A percentile compares a stretch with the other conserved stretches of the same genome.
Evolutionary conservation across 1,140 invertebrate genomes (phyloP).

Genomic region (Drosophila athabasca): DNA sequence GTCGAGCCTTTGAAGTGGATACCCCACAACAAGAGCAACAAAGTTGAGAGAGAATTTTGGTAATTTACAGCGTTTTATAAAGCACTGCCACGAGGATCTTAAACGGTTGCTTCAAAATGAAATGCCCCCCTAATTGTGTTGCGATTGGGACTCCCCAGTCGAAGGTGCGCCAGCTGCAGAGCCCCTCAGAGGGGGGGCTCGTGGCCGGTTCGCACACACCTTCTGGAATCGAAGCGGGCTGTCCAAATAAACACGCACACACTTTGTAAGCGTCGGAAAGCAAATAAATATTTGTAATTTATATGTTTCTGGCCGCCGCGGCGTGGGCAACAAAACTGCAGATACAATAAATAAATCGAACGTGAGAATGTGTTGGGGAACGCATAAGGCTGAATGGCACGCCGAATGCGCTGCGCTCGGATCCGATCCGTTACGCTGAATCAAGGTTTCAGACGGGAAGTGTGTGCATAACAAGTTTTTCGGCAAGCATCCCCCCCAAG

Average conservation of each 20-base stretch:
- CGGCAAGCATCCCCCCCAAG: too few relatives aligned
- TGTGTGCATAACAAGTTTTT: conserved; percentile 14
- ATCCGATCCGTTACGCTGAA: neutral
- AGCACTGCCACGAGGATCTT: conserved; percentile 33
- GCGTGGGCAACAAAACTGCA: conserved; percentile 67
- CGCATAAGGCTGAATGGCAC: conserved; percentile 28
- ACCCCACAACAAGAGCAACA: neutral
- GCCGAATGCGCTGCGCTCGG: conserved; percentile 38
- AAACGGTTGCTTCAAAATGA: conserved; percentile 36
- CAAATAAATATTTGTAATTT: conserved; percentile 80
- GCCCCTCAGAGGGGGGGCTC: conserved; percentile 10
- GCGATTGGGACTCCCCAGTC: conserved; percentile 30
- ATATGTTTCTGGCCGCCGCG: conserved; percentile 55
- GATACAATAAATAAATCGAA: conserved; percentile 67
- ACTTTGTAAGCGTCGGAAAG: conserved; percentile 75
- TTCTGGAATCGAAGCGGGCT: conserved; percentile 46
- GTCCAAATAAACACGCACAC: conserved; percentile 77
- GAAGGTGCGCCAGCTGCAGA: conserved; percentile 53
- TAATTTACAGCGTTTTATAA: conserved; percentile 56
- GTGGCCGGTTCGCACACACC: conserved; percentile 29
- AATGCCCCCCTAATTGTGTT: conserved; percentile 41
- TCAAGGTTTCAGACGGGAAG: conserved; percentile 34
- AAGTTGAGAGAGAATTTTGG: conserved; percentile 44
- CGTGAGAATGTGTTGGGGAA: conserved; percentile 66
- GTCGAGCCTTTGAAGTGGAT: conserved; percentile 60